Evolutionary conservation across 1,140 invertebrate species (phyloP).

Genomic region (Lepidurus apus): DNA sequence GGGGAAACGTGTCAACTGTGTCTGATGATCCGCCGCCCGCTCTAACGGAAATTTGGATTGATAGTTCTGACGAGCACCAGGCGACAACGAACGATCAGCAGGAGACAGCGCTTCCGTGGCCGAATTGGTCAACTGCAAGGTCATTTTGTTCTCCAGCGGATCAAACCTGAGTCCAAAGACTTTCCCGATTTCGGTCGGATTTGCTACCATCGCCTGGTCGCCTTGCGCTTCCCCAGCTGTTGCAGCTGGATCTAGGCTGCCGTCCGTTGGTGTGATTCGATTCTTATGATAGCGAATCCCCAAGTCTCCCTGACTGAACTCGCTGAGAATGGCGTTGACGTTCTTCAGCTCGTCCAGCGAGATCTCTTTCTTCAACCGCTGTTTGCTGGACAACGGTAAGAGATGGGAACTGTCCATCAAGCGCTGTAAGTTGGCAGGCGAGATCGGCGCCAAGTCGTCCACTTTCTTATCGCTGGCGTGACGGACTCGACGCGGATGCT

Average conservation of each 20-base stretch:
- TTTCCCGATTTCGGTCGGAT: slow-evolving; percentile 29
- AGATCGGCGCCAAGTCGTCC: slow-evolving; percentile 36
- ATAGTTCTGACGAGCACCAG: neutral
- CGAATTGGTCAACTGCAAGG: slow-evolving; percentile 33
- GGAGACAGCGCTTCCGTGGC: neutral
- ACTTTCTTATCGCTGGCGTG: slow-evolving; percentile 35
- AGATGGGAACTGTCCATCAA: slow-evolving; percentile 63
- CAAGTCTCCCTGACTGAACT: slow-evolving; percentile 36
- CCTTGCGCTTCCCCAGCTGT: neutral
- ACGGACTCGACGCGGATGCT: slow-evolving; percentile 46
- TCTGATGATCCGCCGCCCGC: slow-evolving; percentile 23
- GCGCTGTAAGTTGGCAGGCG: slow-evolving; percentile 48
- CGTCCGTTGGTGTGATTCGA: neutral
- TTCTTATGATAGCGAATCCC: slow-evolving; percentile 29
- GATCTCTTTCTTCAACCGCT: slow-evolving; percentile 48
- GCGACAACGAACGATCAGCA: neutral
- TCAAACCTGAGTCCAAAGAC: slow-evolving; percentile 37
- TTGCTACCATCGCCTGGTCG: neutral
- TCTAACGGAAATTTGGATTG: slow-evolving; percentile 8
- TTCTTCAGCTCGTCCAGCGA: slow-evolving; percentile 42
- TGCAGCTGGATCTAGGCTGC: neutral
- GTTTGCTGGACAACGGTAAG: slow-evolving; percentile 52
- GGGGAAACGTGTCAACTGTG: slow-evolving; percentile 14
- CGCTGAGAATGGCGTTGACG: slow-evolving; percentile 41
- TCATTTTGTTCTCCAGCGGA: slow-evolving; percentile 38